These are phyloP conservation scores for Corythaixoides concolor DNA, from an alignment of 2,113 vertebrate species.

Conservation along the genomic window DNA sequence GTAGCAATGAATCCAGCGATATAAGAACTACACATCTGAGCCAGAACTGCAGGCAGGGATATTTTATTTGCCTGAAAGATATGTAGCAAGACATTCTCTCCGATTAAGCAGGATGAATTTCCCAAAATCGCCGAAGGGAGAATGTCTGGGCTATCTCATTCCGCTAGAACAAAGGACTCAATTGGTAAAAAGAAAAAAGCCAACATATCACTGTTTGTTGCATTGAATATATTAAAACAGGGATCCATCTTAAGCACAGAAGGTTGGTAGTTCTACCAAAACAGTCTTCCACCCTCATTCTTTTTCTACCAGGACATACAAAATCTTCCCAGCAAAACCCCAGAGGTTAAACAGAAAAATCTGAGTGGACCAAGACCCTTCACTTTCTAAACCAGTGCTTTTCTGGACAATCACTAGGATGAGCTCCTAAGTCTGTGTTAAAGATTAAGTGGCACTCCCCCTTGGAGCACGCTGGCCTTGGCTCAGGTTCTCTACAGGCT, in stretches of 20 bases:
- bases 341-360: neutral
- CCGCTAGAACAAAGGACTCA: neutral
- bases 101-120: constrained; percentile 5
- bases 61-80: constrained; percentile 38
- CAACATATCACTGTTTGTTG: neutral
- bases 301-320: neutral
- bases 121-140: neutral
- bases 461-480: neutral
- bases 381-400: neutral
- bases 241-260: neutral
- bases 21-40: neutral
- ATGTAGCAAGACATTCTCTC: neutral
- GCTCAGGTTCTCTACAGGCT: neutral
- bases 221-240: neutral
- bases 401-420: neutral
- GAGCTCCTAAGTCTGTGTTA: neutral
- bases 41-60: neutral
- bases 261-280: neutral
- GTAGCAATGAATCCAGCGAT: neutral
- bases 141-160: neutral
- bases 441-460: neutral
- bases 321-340: neutral
- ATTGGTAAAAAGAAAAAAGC: neutral
- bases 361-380: neutral
- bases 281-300: neutral